These are phyloP conservation scores for Meriones unguiculatus DNA, from an alignment of 2,113 vertebrate species.

Conservation along the genomic window DNA sequence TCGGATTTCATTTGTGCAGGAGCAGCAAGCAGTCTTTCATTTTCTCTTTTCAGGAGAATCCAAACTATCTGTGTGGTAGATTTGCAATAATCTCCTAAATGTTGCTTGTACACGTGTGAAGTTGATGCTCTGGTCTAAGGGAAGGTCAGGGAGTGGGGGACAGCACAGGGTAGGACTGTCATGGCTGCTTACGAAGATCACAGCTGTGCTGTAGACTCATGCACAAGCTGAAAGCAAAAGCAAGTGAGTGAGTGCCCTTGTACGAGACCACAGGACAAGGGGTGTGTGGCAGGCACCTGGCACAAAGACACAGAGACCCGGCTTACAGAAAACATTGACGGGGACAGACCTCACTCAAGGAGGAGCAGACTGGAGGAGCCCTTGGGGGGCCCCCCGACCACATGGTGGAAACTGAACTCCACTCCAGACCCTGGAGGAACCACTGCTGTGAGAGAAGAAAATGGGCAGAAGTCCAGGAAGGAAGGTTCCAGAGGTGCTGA, in stretches of 20 bases:
- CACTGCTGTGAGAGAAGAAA: not conserved
- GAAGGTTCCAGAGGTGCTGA: not conserved
- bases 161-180: not conserved
- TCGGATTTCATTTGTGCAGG: not conserved
- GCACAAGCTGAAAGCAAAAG: slow-evolving; percentile 12
- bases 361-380: not conserved
- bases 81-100: not conserved
- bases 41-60: not conserved
- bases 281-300: no score
- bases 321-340: not conserved
- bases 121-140: fast-evolving
- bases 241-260: not conserved
- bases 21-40: not conserved
- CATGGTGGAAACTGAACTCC: not conserved
- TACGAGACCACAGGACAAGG: not conserved
- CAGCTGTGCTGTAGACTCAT: not conserved
- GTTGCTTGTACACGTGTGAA: not conserved
- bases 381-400: not conserved
- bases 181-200: not conserved
- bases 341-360: not conserved
- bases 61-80: not conserved
- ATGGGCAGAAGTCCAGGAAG: not conserved
- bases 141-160: not conserved
- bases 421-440: not conserved
- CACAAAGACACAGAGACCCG: fast-evolving